A percentile compares a stretch with the other conserved stretches of the same genome.
Conservation (phyloP, 2,797 vertebrate genomes). For the Sibirionetta formosa region DNA sequence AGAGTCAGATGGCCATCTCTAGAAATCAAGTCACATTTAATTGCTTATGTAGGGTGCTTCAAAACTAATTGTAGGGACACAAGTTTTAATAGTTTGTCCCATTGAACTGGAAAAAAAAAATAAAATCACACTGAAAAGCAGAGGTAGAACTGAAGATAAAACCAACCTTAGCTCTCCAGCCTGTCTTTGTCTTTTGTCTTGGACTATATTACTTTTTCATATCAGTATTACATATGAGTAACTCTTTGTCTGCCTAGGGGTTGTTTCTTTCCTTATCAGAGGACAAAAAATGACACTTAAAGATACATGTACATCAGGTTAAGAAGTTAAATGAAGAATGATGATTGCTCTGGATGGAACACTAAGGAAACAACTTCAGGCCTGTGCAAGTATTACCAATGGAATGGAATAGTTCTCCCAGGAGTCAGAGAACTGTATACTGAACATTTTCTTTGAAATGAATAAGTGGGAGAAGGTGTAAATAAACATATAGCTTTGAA, state of each 20-base stretch:
- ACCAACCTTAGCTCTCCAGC: not conserved
- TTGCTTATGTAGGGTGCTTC: not conserved
- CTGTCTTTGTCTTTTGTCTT: not conserved
- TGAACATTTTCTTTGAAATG: not conserved
- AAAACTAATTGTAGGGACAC: not conserved
- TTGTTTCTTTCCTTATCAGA: not conserved
- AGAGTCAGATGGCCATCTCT: not conserved
- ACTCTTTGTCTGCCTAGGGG: not conserved
- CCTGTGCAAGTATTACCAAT: not conserved
- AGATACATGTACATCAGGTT: not conserved
- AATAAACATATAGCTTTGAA: not conserved
- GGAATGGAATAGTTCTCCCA: not conserved
- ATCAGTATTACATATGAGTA: fast-evolving
- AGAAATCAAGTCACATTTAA: not conserved
- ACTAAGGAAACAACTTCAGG: not conserved
- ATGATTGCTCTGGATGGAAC: not conserved
- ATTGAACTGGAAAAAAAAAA: not conserved
- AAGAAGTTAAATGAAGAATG: not conserved
- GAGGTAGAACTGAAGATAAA: not conserved
- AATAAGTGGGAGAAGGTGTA: not conserved
- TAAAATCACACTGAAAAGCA: not conserved
- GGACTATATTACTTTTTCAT: not conserved
- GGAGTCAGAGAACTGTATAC: not conserved
- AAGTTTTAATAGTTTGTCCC: not conserved
- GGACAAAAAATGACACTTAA: not conserved